A percentile compares a stretch with the other conserved stretches of the same genome.
phyloP scores from a whole-genome alignment of 2,797 vertebrate genomes.

The Poecile montanus region DNA sequence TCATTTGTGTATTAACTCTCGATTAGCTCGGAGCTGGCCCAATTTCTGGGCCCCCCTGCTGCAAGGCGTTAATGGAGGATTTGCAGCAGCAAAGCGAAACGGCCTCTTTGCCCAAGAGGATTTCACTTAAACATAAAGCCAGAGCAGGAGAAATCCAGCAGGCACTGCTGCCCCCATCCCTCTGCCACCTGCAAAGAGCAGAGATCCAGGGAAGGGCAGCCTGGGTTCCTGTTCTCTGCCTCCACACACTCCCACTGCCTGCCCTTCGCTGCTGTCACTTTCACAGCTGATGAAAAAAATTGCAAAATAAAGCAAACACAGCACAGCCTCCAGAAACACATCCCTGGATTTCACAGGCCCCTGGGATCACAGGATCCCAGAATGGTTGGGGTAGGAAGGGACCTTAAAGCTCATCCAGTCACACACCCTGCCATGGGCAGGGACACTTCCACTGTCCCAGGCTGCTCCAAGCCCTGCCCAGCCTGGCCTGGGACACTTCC shows the following conservation, averaged over 20 bases:
- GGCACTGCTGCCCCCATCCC: neutral
- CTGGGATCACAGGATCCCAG: neutral
- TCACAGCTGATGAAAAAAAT: neutral
- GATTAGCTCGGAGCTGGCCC: conserved; percentile 12
- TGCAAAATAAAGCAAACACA: accelerated
- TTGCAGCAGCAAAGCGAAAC: conserved; percentile 8
- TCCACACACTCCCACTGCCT: accelerated
- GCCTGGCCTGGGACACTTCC: neutral
- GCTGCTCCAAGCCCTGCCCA: neutral
- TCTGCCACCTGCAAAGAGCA: neutral
- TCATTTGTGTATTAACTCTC: conserved; percentile 14
- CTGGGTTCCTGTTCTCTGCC: neutral
- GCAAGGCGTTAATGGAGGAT: neutral
- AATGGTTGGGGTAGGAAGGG: neutral
- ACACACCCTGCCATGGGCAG: neutral
- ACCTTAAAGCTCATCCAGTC: neutral
- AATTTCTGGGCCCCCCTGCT: conserved; percentile 46
- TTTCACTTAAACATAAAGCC: neutral
- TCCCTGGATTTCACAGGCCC: accelerated
- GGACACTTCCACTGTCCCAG: neutral
- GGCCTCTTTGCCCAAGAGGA: conserved; percentile 18
- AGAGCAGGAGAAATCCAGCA: neutral
- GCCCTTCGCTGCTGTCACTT: neutral
- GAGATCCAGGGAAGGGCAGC: neutral
- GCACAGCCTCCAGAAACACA: neutral